Base-by-base conservation (phyloP, 2,113 vertebrate genomes). In the Caranx melampygus region DNA sequence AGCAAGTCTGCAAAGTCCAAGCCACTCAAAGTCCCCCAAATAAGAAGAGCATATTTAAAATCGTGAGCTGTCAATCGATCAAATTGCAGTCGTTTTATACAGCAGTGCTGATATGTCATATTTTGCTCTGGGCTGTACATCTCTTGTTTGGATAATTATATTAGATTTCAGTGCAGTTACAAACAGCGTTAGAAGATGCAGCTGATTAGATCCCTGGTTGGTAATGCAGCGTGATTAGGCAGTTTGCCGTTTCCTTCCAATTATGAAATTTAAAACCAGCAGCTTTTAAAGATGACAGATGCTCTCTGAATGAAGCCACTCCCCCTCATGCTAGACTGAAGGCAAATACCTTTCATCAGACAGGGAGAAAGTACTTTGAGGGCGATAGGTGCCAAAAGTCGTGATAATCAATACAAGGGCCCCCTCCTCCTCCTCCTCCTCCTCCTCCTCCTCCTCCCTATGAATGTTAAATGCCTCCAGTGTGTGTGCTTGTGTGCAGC, bases 321-420 rank as follows among this genome's bases (percentile, higher is more conserved):
- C 55, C 79, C 72, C 40, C 44, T 18, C 45, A 77, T 55, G 79
- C 67, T 40, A 16, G 21, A 20, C n/a, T 60, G 31, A 67, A 69
- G 31, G 63, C 33, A 7, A 61, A 78, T n/a, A 49, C 69, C 78
- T 81, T 86, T 74, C 35, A 85, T 82, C 58, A 63, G 20, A 35
- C 16, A 1, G 52, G 18, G 45, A 52, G 62, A 69, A 60, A 69
- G 60, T 52, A 81, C n/a, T 72, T 66, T 75, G 40, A 55, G 70
- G 78, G 78, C 66, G 72, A 70, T 63, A 57, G 49, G 44, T 67
- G 59, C 52, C 52, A 83, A 72, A 81, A 83, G 79, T 77, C 54
- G 40, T 40, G 31, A 71, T 84, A 80, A 90, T 93, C 88, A 86
- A 88, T 90, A 85, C 47, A 44, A 18, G 70, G 70, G 76, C 84